A percentile compares a stretch with the other conserved stretches of the same genome.
Conservation (phyloP, 92 coral and sea anemone genomes). For the Parazoanthus atlanticus region DNA sequence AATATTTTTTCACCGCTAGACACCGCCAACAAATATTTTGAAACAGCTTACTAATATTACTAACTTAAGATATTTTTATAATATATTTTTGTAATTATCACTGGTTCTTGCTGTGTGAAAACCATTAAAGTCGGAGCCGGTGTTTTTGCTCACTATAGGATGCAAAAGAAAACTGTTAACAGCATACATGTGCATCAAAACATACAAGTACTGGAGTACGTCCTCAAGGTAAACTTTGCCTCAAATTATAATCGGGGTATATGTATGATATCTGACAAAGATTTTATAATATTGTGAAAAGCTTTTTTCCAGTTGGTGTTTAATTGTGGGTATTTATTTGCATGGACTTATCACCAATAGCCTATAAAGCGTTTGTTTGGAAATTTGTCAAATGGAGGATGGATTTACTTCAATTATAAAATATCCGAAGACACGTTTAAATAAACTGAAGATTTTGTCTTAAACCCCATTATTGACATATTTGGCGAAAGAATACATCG, state of each 20-base stretch:
- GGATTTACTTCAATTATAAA: not conserved
- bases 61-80: too few species aligned
- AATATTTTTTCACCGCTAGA: not conserved
- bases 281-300: not conserved
- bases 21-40: not conserved
- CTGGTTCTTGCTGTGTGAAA: not conserved
- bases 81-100: not conserved
- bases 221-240: too few species aligned
- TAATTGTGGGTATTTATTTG: too few species aligned
- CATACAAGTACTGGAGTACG: too few species aligned
- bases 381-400: not conserved
- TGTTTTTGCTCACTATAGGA: too few species aligned
- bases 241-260: not conserved
- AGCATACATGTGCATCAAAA: not conserved
- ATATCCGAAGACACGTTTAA: too few species aligned
- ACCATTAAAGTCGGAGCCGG: not conserved
- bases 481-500: not conserved
- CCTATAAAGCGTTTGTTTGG: not conserved
- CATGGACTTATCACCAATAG: not conserved
- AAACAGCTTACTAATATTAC: not conserved
- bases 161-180: not conserved
- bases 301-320: not conserved
- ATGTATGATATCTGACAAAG: not conserved
- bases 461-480: not conserved
- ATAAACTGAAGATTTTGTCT: not conserved